Percentiles rank a stretch among this genome's conserved stretches.
Evolutionary conservation across 2,888 invertebrate genomes (phyloP).

Genomic region (Belgica antarctica): DNA sequence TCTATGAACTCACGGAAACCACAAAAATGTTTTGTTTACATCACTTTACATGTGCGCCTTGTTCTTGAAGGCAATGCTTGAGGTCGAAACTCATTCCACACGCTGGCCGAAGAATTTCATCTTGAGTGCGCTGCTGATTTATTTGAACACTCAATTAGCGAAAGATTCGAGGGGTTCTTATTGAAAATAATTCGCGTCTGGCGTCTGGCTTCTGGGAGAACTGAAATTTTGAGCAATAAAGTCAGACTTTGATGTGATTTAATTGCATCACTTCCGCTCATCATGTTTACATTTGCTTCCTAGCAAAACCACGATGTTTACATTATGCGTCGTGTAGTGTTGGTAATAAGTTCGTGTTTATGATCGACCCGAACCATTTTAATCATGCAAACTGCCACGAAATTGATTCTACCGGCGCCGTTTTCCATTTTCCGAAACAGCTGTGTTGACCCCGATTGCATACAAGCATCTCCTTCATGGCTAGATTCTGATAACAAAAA

Average conservation of each 20-base stretch:
- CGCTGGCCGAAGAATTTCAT: too few relatives aligned
- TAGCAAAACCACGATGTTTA: not conserved
- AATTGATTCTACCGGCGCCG: conserved; percentile 1
- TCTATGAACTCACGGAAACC: not conserved
- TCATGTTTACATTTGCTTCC: not conserved
- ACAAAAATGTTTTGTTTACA: not conserved
- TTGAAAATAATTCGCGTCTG: not conserved
- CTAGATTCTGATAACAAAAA: not conserved
- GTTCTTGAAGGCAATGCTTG: not conserved
- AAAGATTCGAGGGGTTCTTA: conserved; percentile 4
- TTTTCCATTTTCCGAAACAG: not conserved
- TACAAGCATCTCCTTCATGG: not conserved
- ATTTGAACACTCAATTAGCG: conserved; percentile 14
- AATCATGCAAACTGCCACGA: conserved; percentile 23
- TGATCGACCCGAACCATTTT: not conserved
- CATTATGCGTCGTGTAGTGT: not conserved
- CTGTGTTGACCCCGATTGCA: not conserved
- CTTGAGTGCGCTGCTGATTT: not conserved
- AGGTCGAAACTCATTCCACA: too few relatives aligned
- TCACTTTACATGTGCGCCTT: too few relatives aligned
- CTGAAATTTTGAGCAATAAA: not conserved
- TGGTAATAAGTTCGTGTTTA: not conserved
- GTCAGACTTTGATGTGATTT: conserved; percentile 13
- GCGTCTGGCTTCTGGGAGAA: not conserved
- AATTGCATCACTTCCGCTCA: conserved; percentile 9